Percentiles rank a stretch among this genome's conserved stretches.
Evolutionary conservation across 2,113 vertebrate genomes (phyloP).

Genomic region (Cathartes aura): DNA sequence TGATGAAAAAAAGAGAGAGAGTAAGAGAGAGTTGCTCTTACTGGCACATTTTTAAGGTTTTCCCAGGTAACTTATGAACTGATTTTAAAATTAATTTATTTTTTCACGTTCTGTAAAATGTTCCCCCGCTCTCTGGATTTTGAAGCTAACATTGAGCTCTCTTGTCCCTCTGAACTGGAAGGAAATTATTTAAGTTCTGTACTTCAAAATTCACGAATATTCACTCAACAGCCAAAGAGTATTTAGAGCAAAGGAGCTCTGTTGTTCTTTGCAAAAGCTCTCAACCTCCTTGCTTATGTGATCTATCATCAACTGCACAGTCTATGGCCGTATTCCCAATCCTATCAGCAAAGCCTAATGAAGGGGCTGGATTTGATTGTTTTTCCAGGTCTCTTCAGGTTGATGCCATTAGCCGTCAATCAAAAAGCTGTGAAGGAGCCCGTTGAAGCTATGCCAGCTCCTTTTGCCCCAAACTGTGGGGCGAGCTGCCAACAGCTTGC

Average conservation of each 20-base stretch:
- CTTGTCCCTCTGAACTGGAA: neutral
- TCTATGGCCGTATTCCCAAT: neutral
- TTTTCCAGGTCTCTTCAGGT: neutral
- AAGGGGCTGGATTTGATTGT: neutral
- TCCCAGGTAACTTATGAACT: neutral
- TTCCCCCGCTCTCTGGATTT: neutral
- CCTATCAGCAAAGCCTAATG: neutral
- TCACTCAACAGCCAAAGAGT: neutral
- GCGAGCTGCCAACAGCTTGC: neutral
- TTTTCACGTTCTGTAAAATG: neutral
- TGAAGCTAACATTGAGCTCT: neutral
- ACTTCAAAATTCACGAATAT: neutral
- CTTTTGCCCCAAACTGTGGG: neutral
- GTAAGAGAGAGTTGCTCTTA: neutral
- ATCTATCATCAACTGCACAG: neutral
- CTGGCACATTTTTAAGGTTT: neutral
- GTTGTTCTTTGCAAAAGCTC: neutral
- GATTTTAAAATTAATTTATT: neutral
- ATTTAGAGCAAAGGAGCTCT: neutral
- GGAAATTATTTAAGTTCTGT: neutral
- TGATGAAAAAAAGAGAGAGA: neutral
- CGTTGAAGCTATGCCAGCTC: neutral
- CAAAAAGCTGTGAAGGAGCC: neutral
- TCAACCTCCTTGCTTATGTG: neutral
- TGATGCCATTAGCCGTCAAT: neutral